A percentile compares a stretch with the other conserved stretches of the same genome.
Evolutionary conservation across 2,888 invertebrate genomes (phyloP).

Genomic region (Callosobruchus maculatus): DNA sequence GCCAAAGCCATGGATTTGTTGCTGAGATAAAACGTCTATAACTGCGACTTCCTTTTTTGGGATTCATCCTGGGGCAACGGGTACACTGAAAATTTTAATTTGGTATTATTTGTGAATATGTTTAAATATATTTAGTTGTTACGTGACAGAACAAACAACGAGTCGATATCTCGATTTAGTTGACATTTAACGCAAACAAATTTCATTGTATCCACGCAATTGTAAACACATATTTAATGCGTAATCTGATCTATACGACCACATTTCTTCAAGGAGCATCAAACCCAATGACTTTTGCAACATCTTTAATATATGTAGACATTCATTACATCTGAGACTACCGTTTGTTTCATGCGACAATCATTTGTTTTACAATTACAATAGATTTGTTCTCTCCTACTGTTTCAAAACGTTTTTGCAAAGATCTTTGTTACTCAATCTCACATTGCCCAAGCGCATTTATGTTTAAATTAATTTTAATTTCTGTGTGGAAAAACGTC

Average conservation of each 20-base stretch:
- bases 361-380: background rate
- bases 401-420: background rate
- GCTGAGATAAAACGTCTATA: too few species aligned
- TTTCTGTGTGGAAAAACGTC: background rate
- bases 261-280: background rate
- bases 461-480: background rate
- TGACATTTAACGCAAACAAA: too few species aligned
- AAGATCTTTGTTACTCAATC: background rate
- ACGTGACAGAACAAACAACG: too few species aligned
- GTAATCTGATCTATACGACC: background rate
- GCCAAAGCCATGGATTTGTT: too few species aligned
- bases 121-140: too few species aligned
- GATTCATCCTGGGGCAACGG: too few species aligned
- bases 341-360: background rate
- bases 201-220: too few species aligned
- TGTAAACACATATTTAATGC: too few species aligned
- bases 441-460: background rate
- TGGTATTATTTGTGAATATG: too few species aligned
- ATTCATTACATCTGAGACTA: background rate
- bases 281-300: background rate
- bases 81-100: too few species aligned
- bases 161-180: too few species aligned
- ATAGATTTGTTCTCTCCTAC: background rate
- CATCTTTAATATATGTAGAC: background rate
- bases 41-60: too few species aligned